These are phyloP conservation scores for Perizoma flavofasciatum DNA, from an alignment of 2,888 invertebrate genomes.

Conservation along the genomic window DNA sequence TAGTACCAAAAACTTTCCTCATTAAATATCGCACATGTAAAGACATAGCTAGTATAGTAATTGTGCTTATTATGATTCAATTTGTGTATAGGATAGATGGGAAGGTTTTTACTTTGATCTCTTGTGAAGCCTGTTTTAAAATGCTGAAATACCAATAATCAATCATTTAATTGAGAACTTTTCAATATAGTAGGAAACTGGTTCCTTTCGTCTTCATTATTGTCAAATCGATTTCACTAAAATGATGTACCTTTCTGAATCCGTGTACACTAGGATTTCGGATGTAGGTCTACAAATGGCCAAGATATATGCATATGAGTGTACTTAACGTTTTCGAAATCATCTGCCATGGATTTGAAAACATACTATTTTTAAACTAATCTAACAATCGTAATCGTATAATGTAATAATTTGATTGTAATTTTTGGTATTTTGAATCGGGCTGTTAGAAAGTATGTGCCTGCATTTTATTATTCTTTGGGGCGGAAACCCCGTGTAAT, in stretches of 20 bases:
- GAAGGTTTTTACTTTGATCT: constrained; percentile 49
- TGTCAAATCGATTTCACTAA: too few relatives aligned
- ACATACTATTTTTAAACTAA: not conserved
- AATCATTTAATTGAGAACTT: too few relatives aligned
- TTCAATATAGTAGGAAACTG: too few relatives aligned
- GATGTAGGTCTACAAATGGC: too few relatives aligned
- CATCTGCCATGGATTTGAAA: too few relatives aligned
- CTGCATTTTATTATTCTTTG: constrained; percentile 43
- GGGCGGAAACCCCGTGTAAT: constrained; percentile 9
- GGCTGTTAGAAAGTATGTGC: constrained; percentile 27
- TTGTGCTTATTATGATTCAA: constrained; percentile 14
- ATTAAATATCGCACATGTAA: constrained; percentile 14
- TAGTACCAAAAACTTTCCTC: constrained; percentile 24
- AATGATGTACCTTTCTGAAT: too few relatives aligned
- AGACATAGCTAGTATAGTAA: constrained; percentile 3
- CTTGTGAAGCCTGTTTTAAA: constrained; percentile 35
- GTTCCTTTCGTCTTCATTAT: too few relatives aligned
- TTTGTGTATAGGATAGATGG: constrained; percentile 22
- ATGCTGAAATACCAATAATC: constrained; percentile 7
- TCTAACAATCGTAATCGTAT: not conserved
- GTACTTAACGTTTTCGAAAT: too few relatives aligned
- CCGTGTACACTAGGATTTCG: too few relatives aligned
- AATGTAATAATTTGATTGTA: not conserved
- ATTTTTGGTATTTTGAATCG: constrained; percentile 30
- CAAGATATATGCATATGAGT: too few relatives aligned